Percentiles rank a stretch among this genome's conserved stretches.
Evolutionary conservation across 2,113 vertebrate genomes (phyloP).

Genomic region (Malurus alboscapulatus): DNA sequence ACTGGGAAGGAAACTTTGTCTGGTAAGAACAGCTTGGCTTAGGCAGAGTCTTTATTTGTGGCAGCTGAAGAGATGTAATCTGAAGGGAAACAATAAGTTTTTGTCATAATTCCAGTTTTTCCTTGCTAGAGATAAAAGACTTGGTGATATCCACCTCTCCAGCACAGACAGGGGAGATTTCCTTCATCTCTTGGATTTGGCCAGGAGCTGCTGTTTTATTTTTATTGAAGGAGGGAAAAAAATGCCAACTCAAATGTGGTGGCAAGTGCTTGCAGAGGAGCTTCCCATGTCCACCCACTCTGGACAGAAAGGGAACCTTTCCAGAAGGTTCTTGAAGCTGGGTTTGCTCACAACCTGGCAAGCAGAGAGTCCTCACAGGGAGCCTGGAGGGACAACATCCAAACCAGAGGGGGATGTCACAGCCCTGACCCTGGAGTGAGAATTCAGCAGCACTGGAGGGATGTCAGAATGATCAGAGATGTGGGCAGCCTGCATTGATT

Average conservation of each 20-base stretch:
- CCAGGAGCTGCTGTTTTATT: not conserved
- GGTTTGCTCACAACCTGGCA: not conserved
- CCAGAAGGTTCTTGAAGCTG: not conserved
- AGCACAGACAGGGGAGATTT: not conserved
- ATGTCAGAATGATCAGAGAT: not conserved
- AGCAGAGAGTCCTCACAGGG: not conserved
- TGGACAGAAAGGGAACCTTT: not conserved
- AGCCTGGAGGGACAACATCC: not conserved
- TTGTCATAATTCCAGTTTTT: constrained; percentile 21
- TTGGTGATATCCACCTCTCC: not conserved
- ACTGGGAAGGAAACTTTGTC: not conserved
- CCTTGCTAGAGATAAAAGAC: not conserved
- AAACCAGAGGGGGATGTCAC: not conserved
- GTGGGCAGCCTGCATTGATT: not conserved
- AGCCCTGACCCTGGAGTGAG: rapidly evolving
- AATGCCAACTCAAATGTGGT: not conserved
- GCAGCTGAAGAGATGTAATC: not conserved
- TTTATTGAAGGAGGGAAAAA: not conserved
- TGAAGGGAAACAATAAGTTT: not conserved
- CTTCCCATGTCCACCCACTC: not conserved
- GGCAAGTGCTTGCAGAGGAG: not conserved
- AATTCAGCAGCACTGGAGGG: not conserved
- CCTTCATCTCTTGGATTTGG: constrained; percentile 31
- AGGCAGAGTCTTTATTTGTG: not conserved
- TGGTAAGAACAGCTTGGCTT: not conserved